Percentiles rank a stretch among this genome's conserved stretches.
Conservation (phyloP, 2,888 invertebrate species). For the Eledone cirrhosa region DNA sequence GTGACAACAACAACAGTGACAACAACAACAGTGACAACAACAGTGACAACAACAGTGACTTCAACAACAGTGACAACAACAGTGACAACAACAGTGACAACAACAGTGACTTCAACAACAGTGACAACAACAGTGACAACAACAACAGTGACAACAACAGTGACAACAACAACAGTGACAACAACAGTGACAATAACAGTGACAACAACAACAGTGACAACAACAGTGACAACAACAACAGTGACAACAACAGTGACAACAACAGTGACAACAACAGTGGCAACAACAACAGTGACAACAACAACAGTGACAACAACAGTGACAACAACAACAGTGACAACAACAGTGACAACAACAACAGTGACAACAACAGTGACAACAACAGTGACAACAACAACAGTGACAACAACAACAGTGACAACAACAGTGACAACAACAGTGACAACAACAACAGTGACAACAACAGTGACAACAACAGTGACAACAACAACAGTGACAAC, state of each 20-base stretch:
- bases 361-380: slow-evolving; percentile 13
- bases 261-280: neutral
- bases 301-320: slow-evolving; percentile 3
- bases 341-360: neutral
- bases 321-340: neutral
- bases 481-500: neutral
- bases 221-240: neutral
- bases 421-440: slow-evolving; percentile 8
- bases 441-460: neutral
- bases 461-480: neutral
- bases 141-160: neutral
- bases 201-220: neutral
- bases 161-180: slow-evolving; percentile 7
- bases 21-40: neutral
- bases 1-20: neutral
- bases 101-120: neutral
- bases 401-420: neutral
- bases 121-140: neutral
- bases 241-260: slow-evolving; percentile 4
- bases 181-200: neutral
- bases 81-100: neutral
- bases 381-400: neutral
- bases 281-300: slow-evolving; percentile 8
- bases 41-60: neutral
- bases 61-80: neutral